Percentiles rank a stretch among this genome's conserved stretches.
Evolutionary conservation across 2,888 invertebrate genomes (phyloP).

Genomic region (Leptarthrus brevirostris): DNA sequence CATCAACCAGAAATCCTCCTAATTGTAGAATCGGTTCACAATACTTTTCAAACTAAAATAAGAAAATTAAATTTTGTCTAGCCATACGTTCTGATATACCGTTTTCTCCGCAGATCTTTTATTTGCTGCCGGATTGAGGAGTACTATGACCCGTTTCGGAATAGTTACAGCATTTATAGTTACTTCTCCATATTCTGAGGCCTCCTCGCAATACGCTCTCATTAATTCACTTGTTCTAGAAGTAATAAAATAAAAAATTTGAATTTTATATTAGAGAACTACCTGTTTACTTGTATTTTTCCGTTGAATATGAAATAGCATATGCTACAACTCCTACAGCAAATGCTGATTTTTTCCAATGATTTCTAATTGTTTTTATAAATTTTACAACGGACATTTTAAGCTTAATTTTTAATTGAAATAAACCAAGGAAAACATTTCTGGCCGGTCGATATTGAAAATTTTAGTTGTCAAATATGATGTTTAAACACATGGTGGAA

Average conservation of each 20-base stretch:
- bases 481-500: too few species aligned
- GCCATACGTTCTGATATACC: conserved; percentile 53
- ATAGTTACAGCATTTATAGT: conserved; percentile 71
- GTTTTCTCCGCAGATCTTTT: conserved; percentile 71
- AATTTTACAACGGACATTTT: conserved; percentile 21
- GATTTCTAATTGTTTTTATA: conserved; percentile 61
- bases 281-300: conserved; percentile 77
- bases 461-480: too few species aligned
- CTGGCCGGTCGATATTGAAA: too few species aligned
- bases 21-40: conserved; percentile 93
- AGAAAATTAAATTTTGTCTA: background rate
- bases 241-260: background rate
- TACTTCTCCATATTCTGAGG: conserved; percentile 77
- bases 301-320: conserved; percentile 76
- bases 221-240: conserved; percentile 81
- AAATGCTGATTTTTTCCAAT: conserved; percentile 91
- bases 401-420: too few species aligned
- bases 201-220: conserved; percentile 82
- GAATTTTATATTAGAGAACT: background rate
- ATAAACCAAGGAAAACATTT: too few species aligned
- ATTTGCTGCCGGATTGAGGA: conserved; percentile 91
- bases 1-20: conserved; percentile 83
- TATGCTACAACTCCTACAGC: conserved; percentile 76
- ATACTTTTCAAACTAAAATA: conserved; percentile 82
- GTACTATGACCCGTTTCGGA: conserved; percentile 83